These are phyloP conservation scores for Manis pentadactyla DNA, from an alignment of 2,797 vertebrate genomes.

Conservation along the genomic window DNA sequence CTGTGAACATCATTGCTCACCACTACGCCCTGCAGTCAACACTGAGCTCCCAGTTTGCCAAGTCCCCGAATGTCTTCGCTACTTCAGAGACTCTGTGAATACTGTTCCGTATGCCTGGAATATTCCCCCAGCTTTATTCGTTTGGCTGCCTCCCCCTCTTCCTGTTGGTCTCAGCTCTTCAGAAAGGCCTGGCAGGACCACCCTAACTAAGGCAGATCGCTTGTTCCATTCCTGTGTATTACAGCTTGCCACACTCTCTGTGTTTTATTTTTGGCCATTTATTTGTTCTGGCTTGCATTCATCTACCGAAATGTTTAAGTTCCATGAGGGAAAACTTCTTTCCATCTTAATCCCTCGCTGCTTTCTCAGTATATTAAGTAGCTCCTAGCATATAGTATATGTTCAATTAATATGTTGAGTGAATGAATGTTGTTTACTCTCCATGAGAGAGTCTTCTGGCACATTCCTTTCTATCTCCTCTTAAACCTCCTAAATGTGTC, in stretches of 20 bases:
- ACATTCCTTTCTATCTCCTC: neutral
- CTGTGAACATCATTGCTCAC: neutral
- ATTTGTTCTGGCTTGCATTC: neutral
- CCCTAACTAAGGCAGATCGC: neutral
- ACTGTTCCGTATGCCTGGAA: neutral
- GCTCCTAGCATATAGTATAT: neutral
- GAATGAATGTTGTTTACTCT: neutral
- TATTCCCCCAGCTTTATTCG: neutral
- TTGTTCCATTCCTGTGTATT: neutral
- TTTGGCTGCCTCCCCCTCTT: neutral
- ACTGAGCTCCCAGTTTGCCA: neutral
- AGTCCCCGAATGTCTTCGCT: neutral
- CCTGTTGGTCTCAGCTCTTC: neutral
- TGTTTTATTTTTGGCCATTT: neutral
- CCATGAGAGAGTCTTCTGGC: neutral
- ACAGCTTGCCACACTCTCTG: neutral
- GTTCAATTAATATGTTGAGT: neutral
- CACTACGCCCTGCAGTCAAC: neutral
- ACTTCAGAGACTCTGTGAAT: neutral
- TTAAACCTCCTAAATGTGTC: neutral
- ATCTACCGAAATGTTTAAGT: neutral
- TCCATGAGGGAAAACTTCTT: neutral
- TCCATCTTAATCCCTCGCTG: neutral
- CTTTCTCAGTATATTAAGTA: neutral
- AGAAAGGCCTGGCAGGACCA: neutral